Percentiles rank a stretch among this genome's conserved stretches.
Evolutionary conservation across 2,888 invertebrate genomes (phyloP).

Genomic region (Drosophila suboccidentalis): DNA sequence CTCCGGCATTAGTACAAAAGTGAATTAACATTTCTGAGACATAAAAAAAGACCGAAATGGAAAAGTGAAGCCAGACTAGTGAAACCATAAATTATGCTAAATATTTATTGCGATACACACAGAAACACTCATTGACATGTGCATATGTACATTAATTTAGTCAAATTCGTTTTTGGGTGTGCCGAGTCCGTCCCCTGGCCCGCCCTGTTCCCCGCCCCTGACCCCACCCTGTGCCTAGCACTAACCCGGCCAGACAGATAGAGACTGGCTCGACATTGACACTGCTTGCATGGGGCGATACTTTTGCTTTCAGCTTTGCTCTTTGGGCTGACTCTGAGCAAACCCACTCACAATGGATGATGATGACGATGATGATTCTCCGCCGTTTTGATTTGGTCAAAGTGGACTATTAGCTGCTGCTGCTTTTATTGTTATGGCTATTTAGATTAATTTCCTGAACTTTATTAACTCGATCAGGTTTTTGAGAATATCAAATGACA

Average conservation of each 20-base stretch:
- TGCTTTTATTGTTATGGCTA: conserved; percentile 68
- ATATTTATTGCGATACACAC: conserved; percentile 49
- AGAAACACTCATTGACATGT: conserved; percentile 10
- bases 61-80: conserved; percentile 34
- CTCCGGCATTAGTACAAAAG: conserved; percentile 18
- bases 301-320: conserved; percentile 49
- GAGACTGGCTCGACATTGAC: conserved; percentile 71
- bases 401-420: conserved; percentile 29
- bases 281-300: conserved; percentile 70
- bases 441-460: conserved; percentile 76
- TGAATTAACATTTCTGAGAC: conserved; percentile 17
- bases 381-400: conserved; percentile 37
- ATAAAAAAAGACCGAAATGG: conserved; percentile 23
- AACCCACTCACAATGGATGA: conserved; percentile 46
- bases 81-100: conserved; percentile 77
- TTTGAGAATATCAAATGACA: conserved; percentile 56
- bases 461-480: conserved; percentile 51
- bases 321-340: conserved; percentile 24
- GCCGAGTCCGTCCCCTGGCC: conserved; percentile 35
- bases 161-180: conserved; percentile 73
- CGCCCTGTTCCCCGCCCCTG: not conserved
- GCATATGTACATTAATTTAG: conserved; percentile 61
- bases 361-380: conserved; percentile 31
- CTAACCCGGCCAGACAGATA: conserved; percentile 7
- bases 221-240: conserved; percentile 8